Evolutionary conservation across 1,140 invertebrate genomes (phyloP).

Genomic region (Hypsibius dujardini): DNA sequence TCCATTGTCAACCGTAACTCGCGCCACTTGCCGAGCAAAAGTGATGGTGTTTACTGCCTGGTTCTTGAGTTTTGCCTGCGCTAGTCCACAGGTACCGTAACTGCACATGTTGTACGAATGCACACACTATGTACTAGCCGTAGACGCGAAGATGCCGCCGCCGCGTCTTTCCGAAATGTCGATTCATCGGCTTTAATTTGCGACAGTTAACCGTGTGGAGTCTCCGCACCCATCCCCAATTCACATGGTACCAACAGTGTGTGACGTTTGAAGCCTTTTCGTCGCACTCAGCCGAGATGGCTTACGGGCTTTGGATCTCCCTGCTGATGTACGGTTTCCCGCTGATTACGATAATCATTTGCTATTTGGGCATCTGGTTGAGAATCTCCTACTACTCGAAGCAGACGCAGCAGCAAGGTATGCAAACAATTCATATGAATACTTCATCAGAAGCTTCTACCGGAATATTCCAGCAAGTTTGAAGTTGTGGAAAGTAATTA

Average conservation of each 20-base stretch:
- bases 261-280: conserved; percentile 9
- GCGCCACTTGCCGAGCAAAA: conserved; percentile 4
- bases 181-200: too few relatives aligned
- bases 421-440: too few relatives aligned
- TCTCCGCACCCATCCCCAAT: background rate
- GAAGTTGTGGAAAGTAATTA: too few relatives aligned
- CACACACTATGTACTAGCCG: too few relatives aligned
- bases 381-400: conserved; percentile 5
- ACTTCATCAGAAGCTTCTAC: too few relatives aligned
- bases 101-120: too few relatives aligned
- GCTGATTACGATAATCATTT: background rate
- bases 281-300: background rate
- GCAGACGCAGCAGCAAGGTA: background rate
- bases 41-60: conserved; percentile 5
- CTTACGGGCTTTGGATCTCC: background rate
- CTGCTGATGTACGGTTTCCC: conserved; percentile 12
- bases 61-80: background rate
- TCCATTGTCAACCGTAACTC: background rate
- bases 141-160: too few relatives aligned
- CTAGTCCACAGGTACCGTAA: conserved; percentile 8
- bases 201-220: background rate
- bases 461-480: too few relatives aligned
- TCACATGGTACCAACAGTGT: conserved; percentile 13
- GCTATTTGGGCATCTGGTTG: background rate
- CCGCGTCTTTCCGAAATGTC: too few relatives aligned